phyloP scores from a whole-genome alignment of 2,113 vertebrate genomes.

The Edolisoma coerulescens region DNA sequence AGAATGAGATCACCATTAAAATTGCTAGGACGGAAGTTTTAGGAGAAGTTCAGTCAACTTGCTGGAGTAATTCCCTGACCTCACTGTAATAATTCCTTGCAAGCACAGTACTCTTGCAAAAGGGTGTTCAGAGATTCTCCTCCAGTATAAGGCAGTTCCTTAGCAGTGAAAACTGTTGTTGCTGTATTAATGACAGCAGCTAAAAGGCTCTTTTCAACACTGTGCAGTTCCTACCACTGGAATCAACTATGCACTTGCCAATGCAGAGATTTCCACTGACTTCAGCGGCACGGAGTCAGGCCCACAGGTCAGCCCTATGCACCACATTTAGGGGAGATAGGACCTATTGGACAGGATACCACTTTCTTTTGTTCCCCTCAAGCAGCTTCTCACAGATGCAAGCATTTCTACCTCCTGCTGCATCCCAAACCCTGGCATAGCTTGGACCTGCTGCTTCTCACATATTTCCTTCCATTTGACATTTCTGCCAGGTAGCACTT shows the following conservation, averaged over 20 bases:
- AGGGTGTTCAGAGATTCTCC: background rate
- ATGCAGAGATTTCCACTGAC: background rate
- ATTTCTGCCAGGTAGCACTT: background rate
- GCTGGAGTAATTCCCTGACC: background rate
- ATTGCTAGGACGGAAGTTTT: background rate
- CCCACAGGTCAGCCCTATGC: background rate
- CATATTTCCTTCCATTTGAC: background rate
- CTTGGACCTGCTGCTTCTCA: background rate
- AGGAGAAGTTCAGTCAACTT: background rate
- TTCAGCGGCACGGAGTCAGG: background rate
- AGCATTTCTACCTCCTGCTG: background rate
- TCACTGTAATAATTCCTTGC: background rate
- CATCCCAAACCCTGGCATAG: background rate
- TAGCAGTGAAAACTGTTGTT: background rate
- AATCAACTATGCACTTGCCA: background rate
- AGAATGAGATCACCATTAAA: slow-evolving; percentile 35
- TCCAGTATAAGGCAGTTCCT: background rate
- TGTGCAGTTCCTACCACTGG: background rate
- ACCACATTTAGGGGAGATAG: background rate
- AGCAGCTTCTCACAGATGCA: background rate
- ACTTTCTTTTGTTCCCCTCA: background rate
- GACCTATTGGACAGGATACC: background rate
- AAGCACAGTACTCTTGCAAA: background rate
- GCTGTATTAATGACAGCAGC: background rate
- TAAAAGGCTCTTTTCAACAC: background rate